Base-by-base conservation (phyloP, 2,113 vertebrate species). In the Enhydra lutris region DNA sequence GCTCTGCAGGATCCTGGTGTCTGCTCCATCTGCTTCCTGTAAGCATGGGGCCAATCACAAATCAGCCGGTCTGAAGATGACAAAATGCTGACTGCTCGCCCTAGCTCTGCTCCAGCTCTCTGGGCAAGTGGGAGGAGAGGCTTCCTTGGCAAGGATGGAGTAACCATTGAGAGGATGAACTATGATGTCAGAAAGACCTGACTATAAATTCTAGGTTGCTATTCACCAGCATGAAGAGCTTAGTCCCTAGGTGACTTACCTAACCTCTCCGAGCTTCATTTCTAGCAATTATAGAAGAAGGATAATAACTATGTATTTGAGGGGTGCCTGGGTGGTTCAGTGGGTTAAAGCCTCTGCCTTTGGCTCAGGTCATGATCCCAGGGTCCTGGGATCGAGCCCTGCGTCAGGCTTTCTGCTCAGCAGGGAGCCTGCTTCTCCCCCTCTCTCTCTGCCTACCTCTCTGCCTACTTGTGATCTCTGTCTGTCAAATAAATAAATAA, bases 1-100 rank as follows among this genome's bases (percentile, higher is more conserved):
- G 95, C 95, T 69, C 83, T 2, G 95, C 95, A 52, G 83, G 57
- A 87, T 94, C 57, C 89, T 79, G 39, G 29, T 2, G 63, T 69
- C 47, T 47, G 90, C 31, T 96, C 97, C 98, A 98, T 98, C 97
- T 98, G 98, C 78, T 96, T 90, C 83, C 90, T 92, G n/a, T 31
- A 73, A 97, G 76, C 18, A 65, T 29, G 5, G 45, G 81, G 90
- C 94, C 93, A 89, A 61, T 90, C 89, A 80, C 69, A 52, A 97
- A 88, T 26, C 61, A 81, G 89, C 87, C 81, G 73, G 21, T 83
- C 59, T 79, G 63, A 91, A 52, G 47, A 79, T 55, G 52, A 71
- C 91, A 96, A 80, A 85, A 61, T 45, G 74, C 36, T 78, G 71
- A 67, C 78, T 69, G 63, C 39, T 47, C 3, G 1, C 47, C 21